Evolutionary conservation across 2,888 invertebrate species (phyloP).

Genomic region (Syritta pipiens): DNA sequence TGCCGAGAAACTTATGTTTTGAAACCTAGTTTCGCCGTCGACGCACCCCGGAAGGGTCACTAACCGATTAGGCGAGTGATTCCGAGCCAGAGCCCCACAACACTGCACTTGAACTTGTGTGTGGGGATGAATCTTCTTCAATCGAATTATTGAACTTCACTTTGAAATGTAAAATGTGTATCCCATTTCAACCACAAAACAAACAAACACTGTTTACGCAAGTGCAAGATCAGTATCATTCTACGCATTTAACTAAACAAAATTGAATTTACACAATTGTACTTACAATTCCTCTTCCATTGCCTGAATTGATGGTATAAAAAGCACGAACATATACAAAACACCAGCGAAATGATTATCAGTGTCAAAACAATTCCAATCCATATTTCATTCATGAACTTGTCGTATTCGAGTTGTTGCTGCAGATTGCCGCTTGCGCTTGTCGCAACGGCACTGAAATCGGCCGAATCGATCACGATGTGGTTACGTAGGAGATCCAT

Average conservation of each 20-base stretch:
- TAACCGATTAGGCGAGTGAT: too few species aligned
- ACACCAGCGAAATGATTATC: conserved; percentile 83
- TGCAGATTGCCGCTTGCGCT: conserved; percentile 72
- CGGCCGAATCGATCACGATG: conserved; percentile 75
- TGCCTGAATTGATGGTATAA: conserved; percentile 84
- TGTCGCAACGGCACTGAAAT: conserved; percentile 71
- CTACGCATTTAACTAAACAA: conserved; percentile 3
- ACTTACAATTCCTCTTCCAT: conserved; percentile 83
- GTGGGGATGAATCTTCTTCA: too few species aligned
- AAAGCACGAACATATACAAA: conserved; percentile 83
- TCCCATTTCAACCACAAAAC: neutral
- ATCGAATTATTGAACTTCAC: conserved; percentile 3
- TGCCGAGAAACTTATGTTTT: conserved; percentile 5
- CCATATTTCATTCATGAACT: conserved; percentile 84
- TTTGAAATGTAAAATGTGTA: too few species aligned
- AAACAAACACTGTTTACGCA: conserved; percentile 4
- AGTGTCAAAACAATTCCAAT: conserved; percentile 83
- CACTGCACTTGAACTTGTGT: conserved; percentile 44
- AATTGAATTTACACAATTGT: conserved; percentile 19
- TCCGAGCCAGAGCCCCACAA: too few species aligned
- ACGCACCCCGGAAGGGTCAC: too few species aligned
- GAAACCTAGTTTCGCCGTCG: neutral
- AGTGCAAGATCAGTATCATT: neutral
- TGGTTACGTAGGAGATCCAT: conserved; percentile 74
- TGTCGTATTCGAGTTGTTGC: conserved; percentile 81